phyloP scores from a whole-genome alignment of 2,888 invertebrate genomes.

The Lottia scabra region DNA sequence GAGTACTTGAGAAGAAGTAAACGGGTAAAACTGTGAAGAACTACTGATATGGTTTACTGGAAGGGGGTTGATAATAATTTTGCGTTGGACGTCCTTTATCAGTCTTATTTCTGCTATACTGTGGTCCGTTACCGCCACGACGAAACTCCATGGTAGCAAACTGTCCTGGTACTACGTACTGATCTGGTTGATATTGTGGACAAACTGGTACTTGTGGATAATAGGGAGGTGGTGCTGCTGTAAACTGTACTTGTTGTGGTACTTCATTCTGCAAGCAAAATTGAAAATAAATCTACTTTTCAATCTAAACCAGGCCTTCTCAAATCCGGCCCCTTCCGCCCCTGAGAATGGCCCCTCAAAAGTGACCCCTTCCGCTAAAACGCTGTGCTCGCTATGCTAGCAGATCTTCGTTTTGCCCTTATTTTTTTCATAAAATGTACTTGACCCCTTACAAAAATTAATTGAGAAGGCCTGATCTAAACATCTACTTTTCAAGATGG shows the following conservation, averaged over 20 bases:
- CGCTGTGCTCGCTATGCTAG: too few relatives aligned
- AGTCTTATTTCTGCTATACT: constrained; percentile 73
- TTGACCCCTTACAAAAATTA: too few relatives aligned
- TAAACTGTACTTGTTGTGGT: constrained; percentile 24
- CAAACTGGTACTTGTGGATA: constrained; percentile 15
- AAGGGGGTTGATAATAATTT: constrained; percentile 45
- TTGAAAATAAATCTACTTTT: too few relatives aligned
- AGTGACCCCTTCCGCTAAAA: too few relatives aligned
- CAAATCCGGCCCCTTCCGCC: too few relatives aligned
- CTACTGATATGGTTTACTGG: constrained; percentile 24
- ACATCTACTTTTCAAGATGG: too few relatives aligned
- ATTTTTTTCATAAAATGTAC: too few relatives aligned
- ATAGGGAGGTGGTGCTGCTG: constrained; percentile 29
- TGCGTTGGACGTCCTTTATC: constrained; percentile 41
- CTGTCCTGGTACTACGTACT: constrained; percentile 30
- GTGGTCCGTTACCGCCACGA: constrained; percentile 43
- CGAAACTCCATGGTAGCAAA: constrained; percentile 54
- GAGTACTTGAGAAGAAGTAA: neutral
- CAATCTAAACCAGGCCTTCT: too few relatives aligned
- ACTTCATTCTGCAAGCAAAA: neutral
- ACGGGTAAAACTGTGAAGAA: neutral
- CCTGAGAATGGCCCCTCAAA: too few relatives aligned
- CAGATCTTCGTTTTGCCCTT: too few relatives aligned
- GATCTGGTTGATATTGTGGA: constrained; percentile 6
- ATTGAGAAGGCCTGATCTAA: too few relatives aligned